These are phyloP conservation scores for Callopanchax toddi DNA, from an alignment of 2,113 vertebrate genomes.

Conservation along the genomic window DNA sequence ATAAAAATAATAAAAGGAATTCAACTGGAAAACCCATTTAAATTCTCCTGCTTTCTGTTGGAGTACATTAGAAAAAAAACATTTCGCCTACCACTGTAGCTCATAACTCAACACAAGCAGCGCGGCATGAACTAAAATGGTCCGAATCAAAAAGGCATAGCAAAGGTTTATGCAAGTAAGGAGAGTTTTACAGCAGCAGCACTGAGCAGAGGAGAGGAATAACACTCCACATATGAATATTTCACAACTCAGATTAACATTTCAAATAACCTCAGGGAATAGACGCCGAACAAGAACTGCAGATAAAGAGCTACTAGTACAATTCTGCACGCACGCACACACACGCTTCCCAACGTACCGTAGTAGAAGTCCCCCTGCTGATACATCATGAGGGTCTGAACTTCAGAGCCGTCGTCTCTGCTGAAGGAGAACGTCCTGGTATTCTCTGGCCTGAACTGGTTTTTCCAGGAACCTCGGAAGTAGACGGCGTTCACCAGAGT, in stretches of 20 bases:
- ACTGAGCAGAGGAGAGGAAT: slow-evolving; percentile 22
- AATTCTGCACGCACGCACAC: slow-evolving; percentile 1
- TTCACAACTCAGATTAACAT: slow-evolving; percentile 57
- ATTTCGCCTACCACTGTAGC: background rate
- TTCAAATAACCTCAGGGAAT: slow-evolving; percentile 60
- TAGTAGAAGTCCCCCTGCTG: slow-evolving; percentile 99
- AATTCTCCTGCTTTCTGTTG: background rate
- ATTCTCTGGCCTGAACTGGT: slow-evolving; percentile 96
- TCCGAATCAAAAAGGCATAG: slow-evolving; percentile 16
- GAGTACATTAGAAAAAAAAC: background rate
- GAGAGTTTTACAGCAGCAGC: background rate
- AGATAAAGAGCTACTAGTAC: slow-evolving; percentile 1
- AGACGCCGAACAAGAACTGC: slow-evolving; percentile 17
- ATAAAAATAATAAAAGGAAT: too few species aligned
- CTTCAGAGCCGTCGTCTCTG: slow-evolving; percentile 95
- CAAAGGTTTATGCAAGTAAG: slow-evolving; percentile 11
- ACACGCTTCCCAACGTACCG: slow-evolving; percentile 76
- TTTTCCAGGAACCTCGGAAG: slow-evolving; percentile 98
- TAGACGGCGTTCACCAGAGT: slow-evolving; percentile 93
- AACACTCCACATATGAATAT: slow-evolving; percentile 50
- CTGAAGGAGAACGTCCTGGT: slow-evolving; percentile 98
- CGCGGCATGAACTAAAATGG: slow-evolving; percentile 5
- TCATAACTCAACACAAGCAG: slow-evolving; percentile 7
- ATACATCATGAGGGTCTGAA: slow-evolving; percentile 99
- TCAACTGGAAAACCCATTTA: background rate